Percentiles rank a stretch among this genome's conserved stretches.
phyloP scores from a whole-genome alignment of 2,888 invertebrate genomes.

The Ctenicera cuprea region DNA sequence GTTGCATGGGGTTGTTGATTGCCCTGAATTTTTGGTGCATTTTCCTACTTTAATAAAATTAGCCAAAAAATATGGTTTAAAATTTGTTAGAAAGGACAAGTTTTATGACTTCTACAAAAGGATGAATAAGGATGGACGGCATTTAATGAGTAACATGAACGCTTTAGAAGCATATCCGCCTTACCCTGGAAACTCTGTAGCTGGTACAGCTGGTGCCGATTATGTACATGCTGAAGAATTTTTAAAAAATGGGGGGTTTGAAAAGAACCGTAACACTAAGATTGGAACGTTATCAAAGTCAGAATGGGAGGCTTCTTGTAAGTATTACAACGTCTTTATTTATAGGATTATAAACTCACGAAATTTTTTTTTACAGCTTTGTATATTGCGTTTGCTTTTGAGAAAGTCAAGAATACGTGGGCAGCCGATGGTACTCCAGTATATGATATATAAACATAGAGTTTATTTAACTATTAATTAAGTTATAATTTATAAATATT shows the following conservation, averaged over 20 bases:
- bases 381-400: constrained; percentile 89
- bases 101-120: constrained; percentile 89
- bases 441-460: constrained; percentile 69
- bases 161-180: constrained; percentile 90
- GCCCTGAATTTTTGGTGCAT: constrained; percentile 98
- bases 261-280: constrained; percentile 67
- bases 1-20: constrained; percentile 97
- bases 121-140: constrained; percentile 76
- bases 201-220: constrained; percentile 78
- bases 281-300: constrained; percentile 90
- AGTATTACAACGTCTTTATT: constrained; percentile 72
- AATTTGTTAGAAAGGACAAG: constrained; percentile 80
- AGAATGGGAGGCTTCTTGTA: constrained; percentile 96
- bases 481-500: neutral
- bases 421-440: constrained; percentile 79
- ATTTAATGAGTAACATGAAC: constrained; percentile 84
- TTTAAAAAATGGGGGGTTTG: constrained; percentile 71
- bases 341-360: too few relatives aligned
- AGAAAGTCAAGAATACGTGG: constrained; percentile 83
- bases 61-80: constrained; percentile 82
- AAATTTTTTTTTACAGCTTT: constrained; percentile 70
- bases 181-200: constrained; percentile 73
- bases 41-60: constrained; percentile 88
- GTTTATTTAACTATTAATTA: neutral
- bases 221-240: constrained; percentile 84